Conservation (phyloP, 2,888 invertebrate genomes). For the Trichopria drosophilae region DNA sequence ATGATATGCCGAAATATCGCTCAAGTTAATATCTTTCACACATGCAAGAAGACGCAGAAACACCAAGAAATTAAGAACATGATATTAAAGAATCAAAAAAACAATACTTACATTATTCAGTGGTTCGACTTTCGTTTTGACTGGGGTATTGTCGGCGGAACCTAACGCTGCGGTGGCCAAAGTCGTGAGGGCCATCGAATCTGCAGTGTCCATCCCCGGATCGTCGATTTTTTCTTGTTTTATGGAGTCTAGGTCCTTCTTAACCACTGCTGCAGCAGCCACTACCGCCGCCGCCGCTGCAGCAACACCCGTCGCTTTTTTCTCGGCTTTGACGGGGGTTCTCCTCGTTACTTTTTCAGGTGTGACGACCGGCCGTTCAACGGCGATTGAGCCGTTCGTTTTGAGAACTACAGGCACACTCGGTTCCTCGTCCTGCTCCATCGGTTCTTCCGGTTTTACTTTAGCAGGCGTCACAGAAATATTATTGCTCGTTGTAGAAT, state of each 20-base stretch:
- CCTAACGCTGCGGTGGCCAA: conserved; percentile 73
- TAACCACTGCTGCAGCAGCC: conserved; percentile 35
- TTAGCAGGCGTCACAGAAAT: conserved; percentile 11
- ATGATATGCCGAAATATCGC: no score
- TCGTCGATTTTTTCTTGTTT: conserved; percentile 52
- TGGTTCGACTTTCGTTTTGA: conserved; percentile 40
- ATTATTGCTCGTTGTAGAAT: conserved; percentile 29
- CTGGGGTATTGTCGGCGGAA: conserved; percentile 53
- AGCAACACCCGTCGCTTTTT: conserved; percentile 29
- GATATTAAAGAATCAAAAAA: conserved; percentile 6
- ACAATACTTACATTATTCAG: conserved; percentile 30
- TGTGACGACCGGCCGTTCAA: conserved; percentile 41
- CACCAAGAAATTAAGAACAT: not conserved
- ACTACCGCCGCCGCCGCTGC: conserved; percentile 38
- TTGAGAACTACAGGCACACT: no score
- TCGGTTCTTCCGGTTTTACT: no score
- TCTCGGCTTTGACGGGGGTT: no score
- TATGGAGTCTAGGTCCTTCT: conserved; percentile 36
- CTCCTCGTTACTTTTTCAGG: conserved; percentile 41
- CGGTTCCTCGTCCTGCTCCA: conserved; percentile 30
- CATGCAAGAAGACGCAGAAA: conserved; percentile 6
- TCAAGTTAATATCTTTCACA: no score
- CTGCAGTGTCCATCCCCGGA: conserved; percentile 60
- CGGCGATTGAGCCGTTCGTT: conserved; percentile 36
- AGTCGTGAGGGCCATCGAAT: conserved; percentile 72